A percentile compares a stretch with the other conserved stretches of the same genome.
These are phyloP conservation scores for Pangasius mekongensis DNA, from an alignment of 2,797 vertebrate species.

Conservation along the genomic window DNA sequence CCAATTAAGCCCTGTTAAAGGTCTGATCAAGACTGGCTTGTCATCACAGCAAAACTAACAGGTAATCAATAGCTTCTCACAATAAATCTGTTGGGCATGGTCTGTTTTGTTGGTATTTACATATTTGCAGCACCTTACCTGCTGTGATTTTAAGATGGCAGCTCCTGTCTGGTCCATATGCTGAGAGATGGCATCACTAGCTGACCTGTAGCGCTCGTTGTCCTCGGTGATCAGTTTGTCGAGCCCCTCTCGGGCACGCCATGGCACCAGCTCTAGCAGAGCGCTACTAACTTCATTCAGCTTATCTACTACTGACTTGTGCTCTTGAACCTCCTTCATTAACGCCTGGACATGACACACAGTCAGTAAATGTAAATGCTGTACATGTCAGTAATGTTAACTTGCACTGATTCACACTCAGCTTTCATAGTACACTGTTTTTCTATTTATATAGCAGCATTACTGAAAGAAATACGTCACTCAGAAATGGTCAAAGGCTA, in stretches of 20 bases:
- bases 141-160: conserved; percentile 88
- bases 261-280: conserved; percentile 92
- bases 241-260: conserved; percentile 91
- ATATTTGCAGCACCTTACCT: conserved; percentile 77
- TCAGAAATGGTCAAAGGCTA: neutral
- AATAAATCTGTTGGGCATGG: neutral
- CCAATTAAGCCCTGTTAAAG: neutral
- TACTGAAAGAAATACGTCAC: neutral
- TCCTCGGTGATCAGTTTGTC: conserved; percentile 90
- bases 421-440: too few relatives aligned
- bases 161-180: conserved; percentile 90
- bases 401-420: neutral
- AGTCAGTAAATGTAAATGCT: neutral
- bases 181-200: conserved; percentile 81
- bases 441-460: too few relatives aligned
- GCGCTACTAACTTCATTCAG: conserved; percentile 90
- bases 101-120: neutral
- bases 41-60: neutral
- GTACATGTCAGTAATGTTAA: neutral
- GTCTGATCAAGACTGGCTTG: neutral
- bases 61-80: neutral
- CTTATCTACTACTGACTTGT: conserved; percentile 83
- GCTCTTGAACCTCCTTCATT: conserved; percentile 83
- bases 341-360: conserved; percentile 75
- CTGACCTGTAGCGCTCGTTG: conserved; percentile 86